A percentile compares a stretch with the other conserved stretches of the same genome.
Evolutionary conservation across 2,888 invertebrate genomes (phyloP).

Genomic region (Lepetodrilus schrolli): DNA sequence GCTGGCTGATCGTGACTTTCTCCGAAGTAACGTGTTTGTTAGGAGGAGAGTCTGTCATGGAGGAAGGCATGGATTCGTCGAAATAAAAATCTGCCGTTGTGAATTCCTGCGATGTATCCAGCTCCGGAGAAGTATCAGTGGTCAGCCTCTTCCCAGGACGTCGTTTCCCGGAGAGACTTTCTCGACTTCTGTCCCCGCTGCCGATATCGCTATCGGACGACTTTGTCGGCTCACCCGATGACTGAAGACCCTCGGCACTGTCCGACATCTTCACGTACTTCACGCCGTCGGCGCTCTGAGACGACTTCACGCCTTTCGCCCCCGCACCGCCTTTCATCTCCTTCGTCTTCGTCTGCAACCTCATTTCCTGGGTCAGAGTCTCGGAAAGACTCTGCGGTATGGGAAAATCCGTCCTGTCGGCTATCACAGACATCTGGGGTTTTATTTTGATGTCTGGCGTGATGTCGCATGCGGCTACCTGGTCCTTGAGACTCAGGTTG

Average conservation of each 20-base stretch:
- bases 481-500: constrained; percentile 56
- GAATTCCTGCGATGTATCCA: constrained; percentile 79
- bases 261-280: constrained; percentile 24
- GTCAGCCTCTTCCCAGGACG: constrained; percentile 6
- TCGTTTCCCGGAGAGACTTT: neutral
- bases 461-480: constrained; percentile 52
- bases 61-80: constrained; percentile 90
- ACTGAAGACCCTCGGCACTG: constrained; percentile 7
- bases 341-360: constrained; percentile 32
- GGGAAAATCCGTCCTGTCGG: constrained; percentile 53
- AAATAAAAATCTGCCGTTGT: constrained; percentile 89
- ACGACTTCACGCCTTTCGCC: neutral
- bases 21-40: constrained; percentile 76
- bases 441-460: constrained; percentile 47
- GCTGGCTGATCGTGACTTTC: constrained; percentile 77
- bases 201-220: constrained; percentile 1
- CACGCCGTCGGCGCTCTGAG: neutral
- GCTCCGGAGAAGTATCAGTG: constrained; percentile 62
- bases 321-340: neutral
- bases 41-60: constrained; percentile 80
- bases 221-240: constrained; percentile 14
- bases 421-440: constrained; percentile 43
- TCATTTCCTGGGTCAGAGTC: constrained; percentile 60
- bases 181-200: constrained; percentile 26
- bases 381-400: constrained; percentile 64